A percentile compares a stretch with the other conserved stretches of the same genome.
Conservation (phyloP, 2,888 invertebrate genomes). For the Epinotia brunnichana region DNA sequence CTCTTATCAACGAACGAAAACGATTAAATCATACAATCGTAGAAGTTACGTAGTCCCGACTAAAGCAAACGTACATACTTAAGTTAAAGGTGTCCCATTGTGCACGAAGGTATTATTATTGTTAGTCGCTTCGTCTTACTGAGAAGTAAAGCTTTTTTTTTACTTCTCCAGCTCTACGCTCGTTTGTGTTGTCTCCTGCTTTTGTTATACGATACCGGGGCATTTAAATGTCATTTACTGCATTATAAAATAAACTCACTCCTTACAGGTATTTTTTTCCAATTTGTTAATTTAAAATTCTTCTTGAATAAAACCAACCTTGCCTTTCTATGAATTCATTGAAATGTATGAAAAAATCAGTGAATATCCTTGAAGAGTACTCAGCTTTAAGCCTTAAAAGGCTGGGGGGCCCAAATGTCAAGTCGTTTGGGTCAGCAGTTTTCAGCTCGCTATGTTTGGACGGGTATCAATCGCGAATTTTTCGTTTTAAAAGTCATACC, state of each 20-base stretch:
- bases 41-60: neutral
- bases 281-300: neutral
- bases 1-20: neutral
- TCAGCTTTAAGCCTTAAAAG: constrained; percentile 26
- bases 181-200: constrained; percentile 28
- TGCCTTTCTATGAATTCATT: constrained; percentile 16
- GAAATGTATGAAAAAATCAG: constrained; percentile 20
- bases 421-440: constrained; percentile 42
- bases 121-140: constrained; percentile 18
- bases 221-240: constrained; percentile 17
- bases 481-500: neutral
- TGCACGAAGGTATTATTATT: constrained; percentile 16
- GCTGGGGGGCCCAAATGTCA: constrained; percentile 38
- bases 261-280: neutral
- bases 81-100: constrained; percentile 26
- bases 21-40: constrained; percentile 4
- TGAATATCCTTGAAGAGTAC: constrained; percentile 32
- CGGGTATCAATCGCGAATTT: constrained; percentile 22
- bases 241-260: neutral
- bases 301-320: constrained; percentile 3
- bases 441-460: constrained; percentile 20
- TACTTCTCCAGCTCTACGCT: constrained; percentile 14
- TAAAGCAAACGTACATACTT: neutral
- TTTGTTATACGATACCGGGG: constrained; percentile 18
- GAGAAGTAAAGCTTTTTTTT: constrained; percentile 16